Evolutionary conservation across 2,797 vertebrate genomes (phyloP), one percentile per base, ranked within the genome.

Genomic region (Acrocephalus scirpaceus): DNA sequence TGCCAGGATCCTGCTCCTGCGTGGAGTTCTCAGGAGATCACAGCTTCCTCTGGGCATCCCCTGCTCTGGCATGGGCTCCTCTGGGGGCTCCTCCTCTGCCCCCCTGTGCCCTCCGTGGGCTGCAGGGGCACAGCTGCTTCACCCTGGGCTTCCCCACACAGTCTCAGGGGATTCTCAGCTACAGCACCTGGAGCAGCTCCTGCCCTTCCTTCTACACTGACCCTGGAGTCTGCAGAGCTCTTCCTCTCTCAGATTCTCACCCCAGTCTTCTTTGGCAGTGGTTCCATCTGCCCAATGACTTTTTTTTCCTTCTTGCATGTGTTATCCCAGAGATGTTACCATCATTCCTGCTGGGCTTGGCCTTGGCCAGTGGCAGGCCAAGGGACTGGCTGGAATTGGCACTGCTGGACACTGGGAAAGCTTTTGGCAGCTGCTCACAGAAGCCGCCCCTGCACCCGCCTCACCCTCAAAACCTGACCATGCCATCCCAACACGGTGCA

Each of bases 321-420:
- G 15, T 60, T 60, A 13, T 38, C 38, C n/a, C n/a, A 17, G n/a
- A 61, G 47, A 18, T 45, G 38, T 29, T 25, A 1, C 19, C 16
- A 6, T 34, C 19, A 21, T 17, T 69, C 25, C 62, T 51, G n/a
- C 45, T 51, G 29, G 23, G n/a, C 29, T 47, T 0, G 0, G 47
- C 54, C 62, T 53, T 16, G n/a, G 27, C 38, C 62, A 45, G n/a
- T 0, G 0, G 45, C 0, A 1, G 22, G 2, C 60, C 27, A 1
- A 1, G 47, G 15, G 13, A 15, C 47, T 0, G 0, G 14, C 36
- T 51, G n/a, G 54, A 53, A 38, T 53, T 29, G 34, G 40, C 72
- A 54, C 47, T 76, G 47, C 62, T 53, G 54, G 47, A 40, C 23
- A 11, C 23, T n/a, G 40, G 64, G 38, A 16, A 67, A n/a, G 38